Percentiles rank a stretch among this genome's conserved stretches.
Evolutionary conservation across 2,888 invertebrate species (phyloP).

Genomic region (Griposia aprilina): DNA sequence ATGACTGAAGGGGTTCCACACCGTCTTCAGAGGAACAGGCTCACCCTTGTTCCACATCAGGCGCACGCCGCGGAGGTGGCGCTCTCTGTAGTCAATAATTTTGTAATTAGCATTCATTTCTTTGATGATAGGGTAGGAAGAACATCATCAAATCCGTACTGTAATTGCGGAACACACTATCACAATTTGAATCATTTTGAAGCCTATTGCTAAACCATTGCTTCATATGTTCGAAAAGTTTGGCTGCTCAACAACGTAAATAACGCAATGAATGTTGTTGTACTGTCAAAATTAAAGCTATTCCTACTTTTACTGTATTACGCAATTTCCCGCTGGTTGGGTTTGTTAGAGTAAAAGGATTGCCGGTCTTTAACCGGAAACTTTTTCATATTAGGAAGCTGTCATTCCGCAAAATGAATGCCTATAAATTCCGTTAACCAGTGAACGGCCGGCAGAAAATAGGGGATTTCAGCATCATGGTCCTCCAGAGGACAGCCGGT

Average conservation of each 20-base stretch:
- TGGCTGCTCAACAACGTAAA: too few species aligned
- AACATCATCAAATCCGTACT: too few species aligned
- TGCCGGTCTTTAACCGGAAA: background rate
- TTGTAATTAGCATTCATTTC: background rate
- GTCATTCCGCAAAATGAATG: background rate
- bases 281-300: too few species aligned
- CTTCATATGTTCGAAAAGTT: too few species aligned
- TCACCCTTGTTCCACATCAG: constrained; percentile 95
- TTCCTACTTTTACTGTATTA: too few species aligned
- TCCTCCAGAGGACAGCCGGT: background rate
- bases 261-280: too few species aligned
- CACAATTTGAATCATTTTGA: too few species aligned
- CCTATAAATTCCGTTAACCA: background rate
- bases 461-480: background rate
- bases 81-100: constrained; percentile 89
- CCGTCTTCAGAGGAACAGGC: constrained; percentile 92
- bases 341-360: too few species aligned
- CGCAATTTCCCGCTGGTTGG: background rate
- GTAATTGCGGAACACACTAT: too few species aligned
- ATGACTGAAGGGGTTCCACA: constrained; percentile 96
- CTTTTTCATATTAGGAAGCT: background rate
- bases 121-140: too few species aligned
- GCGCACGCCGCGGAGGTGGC: constrained; percentile 94
- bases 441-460: too few species aligned
- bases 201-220: too few species aligned